Evolutionary conservation across 2,888 invertebrate genomes (phyloP).

Genomic region (Keiferia lycopersicella): DNA sequence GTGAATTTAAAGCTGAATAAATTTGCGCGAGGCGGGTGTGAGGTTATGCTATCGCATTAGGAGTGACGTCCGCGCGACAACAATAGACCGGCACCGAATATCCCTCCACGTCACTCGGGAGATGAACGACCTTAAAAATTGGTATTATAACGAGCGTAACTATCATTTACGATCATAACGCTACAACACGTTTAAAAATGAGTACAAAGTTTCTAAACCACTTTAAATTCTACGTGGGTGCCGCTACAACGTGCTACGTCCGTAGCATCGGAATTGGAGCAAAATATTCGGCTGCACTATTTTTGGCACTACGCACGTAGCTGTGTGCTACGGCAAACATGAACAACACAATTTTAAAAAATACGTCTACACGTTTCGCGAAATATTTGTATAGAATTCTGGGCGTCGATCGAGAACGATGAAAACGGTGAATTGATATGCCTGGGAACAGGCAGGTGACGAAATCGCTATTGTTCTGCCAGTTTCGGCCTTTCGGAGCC

Average conservation of each 20-base stretch:
- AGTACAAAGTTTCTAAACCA: conserved; percentile 3
- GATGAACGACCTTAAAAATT: conserved; percentile 13
- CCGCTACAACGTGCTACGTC: background rate
- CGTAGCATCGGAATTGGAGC: background rate
- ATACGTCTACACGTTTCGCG: background rate
- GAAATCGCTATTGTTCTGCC: conserved; percentile 37
- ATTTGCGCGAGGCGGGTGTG: background rate
- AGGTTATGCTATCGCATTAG: background rate
- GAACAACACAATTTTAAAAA: background rate
- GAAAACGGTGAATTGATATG: conserved; percentile 69
- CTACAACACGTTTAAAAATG: background rate
- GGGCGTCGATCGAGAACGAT: conserved; percentile 57
- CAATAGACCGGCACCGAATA: conserved; percentile 27
- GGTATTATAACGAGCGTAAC: conserved; percentile 9
- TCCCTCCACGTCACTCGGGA: conserved; percentile 15
- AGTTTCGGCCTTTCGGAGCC: background rate
- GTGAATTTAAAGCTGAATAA: conserved; percentile 30
- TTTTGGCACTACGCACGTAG: conserved; percentile 3
- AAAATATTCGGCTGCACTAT: background rate
- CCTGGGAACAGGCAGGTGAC: conserved; percentile 67
- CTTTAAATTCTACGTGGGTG: background rate
- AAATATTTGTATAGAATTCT: conserved; percentile 20
- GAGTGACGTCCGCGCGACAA: conserved; percentile 29
- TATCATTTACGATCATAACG: background rate
- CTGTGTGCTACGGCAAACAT: background rate